Base-by-base conservation (phyloP, 1,140 invertebrate genomes). In the Phthorimaea operculella region DNA sequence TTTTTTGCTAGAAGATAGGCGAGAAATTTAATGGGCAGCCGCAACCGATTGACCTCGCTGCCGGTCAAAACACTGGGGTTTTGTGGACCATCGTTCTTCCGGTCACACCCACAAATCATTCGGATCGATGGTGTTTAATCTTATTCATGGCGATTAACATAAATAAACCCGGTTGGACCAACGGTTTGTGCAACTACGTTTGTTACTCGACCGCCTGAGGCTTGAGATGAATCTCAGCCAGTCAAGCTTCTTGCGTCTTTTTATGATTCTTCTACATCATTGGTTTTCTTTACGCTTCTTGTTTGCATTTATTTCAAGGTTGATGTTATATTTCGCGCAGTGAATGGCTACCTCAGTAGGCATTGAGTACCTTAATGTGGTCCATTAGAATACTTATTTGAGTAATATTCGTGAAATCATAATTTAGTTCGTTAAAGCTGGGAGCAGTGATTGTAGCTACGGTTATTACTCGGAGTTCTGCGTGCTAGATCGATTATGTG, bases 41-140 rank as follows among this genome's bases (percentile, higher is more conserved):
- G 48, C 66, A 69, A 72, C 55, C 57, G 62, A 71, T 76, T 64
- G 63, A 69, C 59, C 62, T 68, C 70, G 65, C 62, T 60, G 62
- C 58, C 57, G 58, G 55, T 58, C 59, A 62, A 56, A 57, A 58
- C 52, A 45, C 51, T 36, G 53, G 21, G 57, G 64, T 68, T 65
- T 69, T 66, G 59, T 42, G 53, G 63, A 60, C 58, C 70, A 72
- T 75, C 67, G 66, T 42, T 75, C 70, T 75, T 75, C 72, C 72
- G 70, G 66, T 45, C 51, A 62, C 62, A 62, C 62, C 59, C 60
- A 72, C 72, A 71, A 75, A 69, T 65, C 57, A 66, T 64, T 65
- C 63, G 48, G 53, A 44, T 33, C 54, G 55, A 36, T 33, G 17
- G 45, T 44, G 50, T 60, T 58, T 44, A 57, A 57, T 62, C 34